Evolutionary conservation across 2,888 invertebrate species (phyloP).

Genomic region (Hypomecis punctinalis): DNA sequence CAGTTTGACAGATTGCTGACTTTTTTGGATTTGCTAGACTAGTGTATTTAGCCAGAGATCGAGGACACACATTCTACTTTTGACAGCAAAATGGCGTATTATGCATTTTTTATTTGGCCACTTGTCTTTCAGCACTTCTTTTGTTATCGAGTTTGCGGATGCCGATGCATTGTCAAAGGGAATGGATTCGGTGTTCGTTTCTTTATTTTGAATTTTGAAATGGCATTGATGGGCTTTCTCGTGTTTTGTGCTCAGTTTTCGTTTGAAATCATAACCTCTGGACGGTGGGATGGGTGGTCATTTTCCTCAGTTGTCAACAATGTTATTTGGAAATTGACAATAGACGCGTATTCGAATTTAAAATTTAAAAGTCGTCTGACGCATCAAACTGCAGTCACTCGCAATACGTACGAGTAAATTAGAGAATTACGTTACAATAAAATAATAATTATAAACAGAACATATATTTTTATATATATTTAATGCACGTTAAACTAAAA

Average conservation of each 20-base stretch:
- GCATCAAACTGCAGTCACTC: too few relatives aligned
- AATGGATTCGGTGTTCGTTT: constrained; percentile 65
- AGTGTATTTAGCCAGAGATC: constrained; percentile 48
- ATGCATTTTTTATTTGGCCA: constrained; percentile 78
- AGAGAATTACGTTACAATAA: too few relatives aligned
- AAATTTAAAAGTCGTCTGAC: constrained; percentile 42
- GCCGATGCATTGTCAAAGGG: constrained; percentile 69
- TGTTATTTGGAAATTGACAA: constrained; percentile 47
- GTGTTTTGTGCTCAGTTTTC: constrained; percentile 44
- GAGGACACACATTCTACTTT: constrained; percentile 80
- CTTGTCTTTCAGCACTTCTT: constrained; percentile 82
- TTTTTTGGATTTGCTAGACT: constrained; percentile 7
- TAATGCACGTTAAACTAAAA: constrained; percentile 27
- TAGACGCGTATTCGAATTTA: constrained; percentile 44
- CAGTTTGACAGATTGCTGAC: constrained; percentile 74
- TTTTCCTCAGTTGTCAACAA: constrained; percentile 49
- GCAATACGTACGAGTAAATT: too few relatives aligned
- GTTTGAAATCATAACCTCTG: constrained; percentile 44
- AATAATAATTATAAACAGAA: too few relatives aligned
- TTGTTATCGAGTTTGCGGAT: constrained; percentile 72
- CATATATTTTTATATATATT: too few relatives aligned
- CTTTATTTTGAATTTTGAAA: constrained; percentile 65
- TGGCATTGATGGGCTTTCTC: constrained; percentile 49
- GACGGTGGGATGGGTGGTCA: constrained; percentile 41
- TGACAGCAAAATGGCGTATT: constrained; percentile 81